Evolutionary conservation across 1,140 invertebrate genomes (phyloP).

Genomic region (Sitophilus oryzae): DNA sequence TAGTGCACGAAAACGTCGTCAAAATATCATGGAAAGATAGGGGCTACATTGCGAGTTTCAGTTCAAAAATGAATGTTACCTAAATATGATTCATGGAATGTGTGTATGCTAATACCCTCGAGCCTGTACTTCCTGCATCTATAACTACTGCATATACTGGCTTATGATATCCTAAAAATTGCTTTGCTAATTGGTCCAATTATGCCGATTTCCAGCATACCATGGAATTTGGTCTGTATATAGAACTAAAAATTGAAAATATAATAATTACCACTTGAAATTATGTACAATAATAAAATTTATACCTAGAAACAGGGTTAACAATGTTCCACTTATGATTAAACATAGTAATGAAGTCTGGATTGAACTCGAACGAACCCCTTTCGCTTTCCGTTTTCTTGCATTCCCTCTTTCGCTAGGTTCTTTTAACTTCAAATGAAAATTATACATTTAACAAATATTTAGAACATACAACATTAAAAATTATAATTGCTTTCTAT

Average conservation of each 20-base stretch:
- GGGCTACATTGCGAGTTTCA: not conserved
- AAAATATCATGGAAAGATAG: too few relatives aligned
- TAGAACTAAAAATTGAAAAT: slow-evolving; percentile 37
- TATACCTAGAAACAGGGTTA: slow-evolving; percentile 40
- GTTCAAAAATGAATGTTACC: slow-evolving; percentile 44
- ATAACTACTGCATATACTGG: slow-evolving; percentile 87
- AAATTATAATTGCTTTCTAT: slow-evolving; percentile 1
- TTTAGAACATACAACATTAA: slow-evolving; percentile 1
- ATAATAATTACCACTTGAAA: too few relatives aligned
- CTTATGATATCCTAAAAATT: slow-evolving; percentile 59
- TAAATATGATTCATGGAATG: slow-evolving; percentile 70
- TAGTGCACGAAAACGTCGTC: too few relatives aligned
- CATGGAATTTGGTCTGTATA: slow-evolving; percentile 44
- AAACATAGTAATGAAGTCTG: slow-evolving; percentile 40
- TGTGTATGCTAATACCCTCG: slow-evolving; percentile 84
- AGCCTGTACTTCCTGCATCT: slow-evolving; percentile 94
- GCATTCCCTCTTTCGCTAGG: slow-evolving; percentile 33
- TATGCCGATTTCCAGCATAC: slow-evolving; percentile 43
- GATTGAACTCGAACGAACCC: slow-evolving; percentile 26
- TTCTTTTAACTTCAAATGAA: slow-evolving; percentile 35
- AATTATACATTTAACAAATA: slow-evolving; percentile 7
- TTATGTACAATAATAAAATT: too few relatives aligned
- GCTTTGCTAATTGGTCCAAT: slow-evolving; percentile 61
- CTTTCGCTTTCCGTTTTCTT: slow-evolving; percentile 31
- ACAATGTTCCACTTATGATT: slow-evolving; percentile 38